Evolutionary conservation across 2,888 invertebrate species (phyloP).

Genomic region (Digitonthophagus gazella): DNA sequence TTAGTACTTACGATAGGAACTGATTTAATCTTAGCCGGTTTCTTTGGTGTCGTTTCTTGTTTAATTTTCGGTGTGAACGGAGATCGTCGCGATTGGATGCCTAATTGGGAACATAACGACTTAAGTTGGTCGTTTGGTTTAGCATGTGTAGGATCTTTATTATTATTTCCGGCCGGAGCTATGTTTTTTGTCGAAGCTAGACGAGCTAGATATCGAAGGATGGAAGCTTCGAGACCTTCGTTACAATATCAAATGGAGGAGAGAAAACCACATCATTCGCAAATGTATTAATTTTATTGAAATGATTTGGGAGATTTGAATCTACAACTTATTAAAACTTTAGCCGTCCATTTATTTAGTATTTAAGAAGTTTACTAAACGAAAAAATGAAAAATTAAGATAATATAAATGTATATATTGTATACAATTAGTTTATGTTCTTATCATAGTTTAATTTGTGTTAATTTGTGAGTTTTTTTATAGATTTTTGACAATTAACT

Average conservation of each 20-base stretch:
- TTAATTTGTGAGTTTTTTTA: background rate
- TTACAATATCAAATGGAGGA: conserved; percentile 66
- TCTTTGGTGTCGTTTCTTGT: conserved; percentile 80
- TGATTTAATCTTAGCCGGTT: conserved; percentile 68
- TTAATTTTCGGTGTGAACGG: conserved; percentile 88
- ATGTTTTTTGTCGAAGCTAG: conserved; percentile 82
- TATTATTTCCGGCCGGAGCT: conserved; percentile 72
- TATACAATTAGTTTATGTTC: too few species aligned
- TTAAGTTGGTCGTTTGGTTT: conserved; percentile 92
- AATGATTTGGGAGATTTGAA: background rate
- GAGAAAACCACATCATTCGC: conserved; percentile 67
- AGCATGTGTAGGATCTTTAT: conserved; percentile 74
- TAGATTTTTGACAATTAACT: too few species aligned
- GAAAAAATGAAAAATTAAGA: too few species aligned
- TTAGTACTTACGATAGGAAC: conserved; percentile 73
- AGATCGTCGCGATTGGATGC: conserved; percentile 93
- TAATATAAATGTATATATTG: too few species aligned
- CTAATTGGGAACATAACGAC: conserved; percentile 93
- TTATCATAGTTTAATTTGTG: too few species aligned
- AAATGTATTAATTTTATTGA: conserved; percentile 56
- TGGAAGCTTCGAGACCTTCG: conserved; percentile 67
- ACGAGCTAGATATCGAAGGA: conserved; percentile 70
- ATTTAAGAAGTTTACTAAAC: too few species aligned
- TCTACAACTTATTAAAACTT: background rate
- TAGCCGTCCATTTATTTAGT: background rate